phyloP scores from a whole-genome alignment of 2,797 vertebrate genomes.

The Sebastes flavidus region DNA sequence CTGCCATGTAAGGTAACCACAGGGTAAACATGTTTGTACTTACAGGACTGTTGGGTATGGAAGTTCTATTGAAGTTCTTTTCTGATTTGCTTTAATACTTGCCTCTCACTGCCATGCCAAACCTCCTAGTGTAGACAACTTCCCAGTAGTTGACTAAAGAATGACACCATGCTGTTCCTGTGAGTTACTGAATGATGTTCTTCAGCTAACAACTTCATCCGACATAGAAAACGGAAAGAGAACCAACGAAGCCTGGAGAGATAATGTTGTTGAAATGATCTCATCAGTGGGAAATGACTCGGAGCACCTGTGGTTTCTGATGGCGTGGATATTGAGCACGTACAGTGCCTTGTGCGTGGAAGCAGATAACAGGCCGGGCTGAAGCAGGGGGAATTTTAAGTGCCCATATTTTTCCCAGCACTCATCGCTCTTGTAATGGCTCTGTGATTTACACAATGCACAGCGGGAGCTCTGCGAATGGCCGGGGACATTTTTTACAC shows the following conservation, averaged over 20 bases:
- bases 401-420: constrained; percentile 29
- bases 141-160: neutral
- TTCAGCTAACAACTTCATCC: neutral
- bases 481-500: constrained; percentile 33
- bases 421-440: constrained; percentile 55
- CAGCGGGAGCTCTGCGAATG: constrained; percentile 11
- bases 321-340: constrained; percentile 39
- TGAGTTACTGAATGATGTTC: neutral
- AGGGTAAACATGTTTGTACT: neutral
- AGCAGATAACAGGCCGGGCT: constrained; percentile 36
- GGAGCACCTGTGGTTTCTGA: constrained; percentile 13
- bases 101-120: neutral
- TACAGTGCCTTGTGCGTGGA: constrained; percentile 17
- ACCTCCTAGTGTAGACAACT: neutral
- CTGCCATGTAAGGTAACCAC: too few relatives aligned
- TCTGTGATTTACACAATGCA: constrained; percentile 56
- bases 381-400: neutral
- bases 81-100: neutral
- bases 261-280: constrained; percentile 9
- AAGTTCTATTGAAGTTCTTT: neutral
- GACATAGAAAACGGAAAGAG: neutral
- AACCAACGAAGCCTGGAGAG: neutral
- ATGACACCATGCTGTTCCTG: neutral
- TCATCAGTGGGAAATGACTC: constrained; percentile 4
- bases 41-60: neutral